These are phyloP conservation scores for Harpalus rufipes DNA, from an alignment of 2,888 invertebrate genomes.

Conservation along the genomic window DNA sequence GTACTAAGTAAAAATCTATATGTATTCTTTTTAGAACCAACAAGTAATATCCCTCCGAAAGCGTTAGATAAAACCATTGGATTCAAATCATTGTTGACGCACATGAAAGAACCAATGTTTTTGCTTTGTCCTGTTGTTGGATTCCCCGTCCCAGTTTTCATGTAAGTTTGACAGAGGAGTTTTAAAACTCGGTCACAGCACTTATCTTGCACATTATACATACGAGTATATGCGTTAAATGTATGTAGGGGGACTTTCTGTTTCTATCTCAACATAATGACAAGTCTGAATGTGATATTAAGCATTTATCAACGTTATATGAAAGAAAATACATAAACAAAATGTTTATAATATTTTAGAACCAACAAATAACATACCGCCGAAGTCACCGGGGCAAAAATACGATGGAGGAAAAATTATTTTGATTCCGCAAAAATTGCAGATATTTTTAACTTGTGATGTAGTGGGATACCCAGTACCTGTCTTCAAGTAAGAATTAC, in stretches of 20 bases:
- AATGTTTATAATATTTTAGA: constrained; percentile 74
- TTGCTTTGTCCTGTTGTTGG: constrained; percentile 78
- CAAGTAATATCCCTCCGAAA: constrained; percentile 83
- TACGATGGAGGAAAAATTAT: constrained; percentile 81
- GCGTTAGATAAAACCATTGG: constrained; percentile 78
- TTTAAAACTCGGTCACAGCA: neutral
- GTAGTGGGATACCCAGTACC: constrained; percentile 85
- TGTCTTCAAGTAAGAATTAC: constrained; percentile 82
- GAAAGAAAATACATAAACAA: no score
- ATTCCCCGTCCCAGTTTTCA: constrained; percentile 76
- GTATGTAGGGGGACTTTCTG: constrained; percentile 1
- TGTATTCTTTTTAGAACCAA: constrained; percentile 80
- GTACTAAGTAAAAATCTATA: constrained; percentile 70
- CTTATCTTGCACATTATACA: neutral
- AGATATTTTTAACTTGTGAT: constrained; percentile 84
- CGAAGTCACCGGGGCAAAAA: constrained; percentile 80
- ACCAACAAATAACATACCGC: constrained; percentile 83
- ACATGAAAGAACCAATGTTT: constrained; percentile 75
- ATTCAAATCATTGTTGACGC: constrained; percentile 78
- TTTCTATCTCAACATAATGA: neutral
- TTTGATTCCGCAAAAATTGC: constrained; percentile 77
- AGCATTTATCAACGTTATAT: neutral
- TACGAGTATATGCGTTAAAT: neutral
- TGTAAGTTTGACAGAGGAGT: constrained; percentile 72
- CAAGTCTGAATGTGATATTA: neutral